These are phyloP conservation scores for Dolichopus griseipennis DNA, from an alignment of 2,888 invertebrate species.

Conservation along the genomic window DNA sequence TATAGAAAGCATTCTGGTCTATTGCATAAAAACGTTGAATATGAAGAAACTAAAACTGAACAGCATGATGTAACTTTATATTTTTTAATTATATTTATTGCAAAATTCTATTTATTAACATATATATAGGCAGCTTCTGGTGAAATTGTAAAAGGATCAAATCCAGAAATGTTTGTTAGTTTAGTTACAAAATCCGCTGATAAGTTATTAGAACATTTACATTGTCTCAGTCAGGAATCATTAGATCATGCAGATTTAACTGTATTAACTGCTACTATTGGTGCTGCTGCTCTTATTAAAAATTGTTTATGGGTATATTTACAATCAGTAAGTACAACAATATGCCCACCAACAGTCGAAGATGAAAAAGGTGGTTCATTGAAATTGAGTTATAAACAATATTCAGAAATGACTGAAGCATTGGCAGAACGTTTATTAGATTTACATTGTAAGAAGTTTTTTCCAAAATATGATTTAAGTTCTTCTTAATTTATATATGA, in stretches of 20 bases:
- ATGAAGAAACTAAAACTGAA: slow-evolving; percentile 24
- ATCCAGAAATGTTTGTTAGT: slow-evolving; percentile 66
- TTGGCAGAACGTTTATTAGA: slow-evolving; percentile 73
- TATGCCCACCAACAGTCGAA: slow-evolving; percentile 39
- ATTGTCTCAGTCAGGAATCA: slow-evolving; percentile 71
- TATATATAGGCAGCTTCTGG: slow-evolving; percentile 36
- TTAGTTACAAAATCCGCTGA: slow-evolving; percentile 63
- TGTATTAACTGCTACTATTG: slow-evolving; percentile 70
- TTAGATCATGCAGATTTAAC: slow-evolving; percentile 76
- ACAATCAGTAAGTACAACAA: slow-evolving; percentile 44
- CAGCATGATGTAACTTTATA: slow-evolving; percentile 39
- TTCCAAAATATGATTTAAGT: too few relatives aligned
- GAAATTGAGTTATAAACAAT: slow-evolving; percentile 60
- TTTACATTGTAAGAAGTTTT: slow-evolving; percentile 51
- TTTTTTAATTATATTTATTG: slow-evolving; percentile 25
- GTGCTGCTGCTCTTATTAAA: slow-evolving; percentile 67
- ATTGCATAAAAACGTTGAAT: slow-evolving; percentile 39
- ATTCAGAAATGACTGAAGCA: slow-evolving; percentile 75
- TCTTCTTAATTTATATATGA: not conserved
- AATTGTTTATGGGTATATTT: slow-evolving; percentile 72
- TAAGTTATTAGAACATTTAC: slow-evolving; percentile 64
- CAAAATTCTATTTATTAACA: slow-evolving; percentile 27
- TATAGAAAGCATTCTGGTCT: slow-evolving; percentile 59
- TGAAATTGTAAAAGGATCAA: slow-evolving; percentile 63
- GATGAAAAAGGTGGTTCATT: slow-evolving; percentile 38